Percentiles rank a stretch among this genome's conserved stretches.
Evolutionary conservation across 2,888 invertebrate species (phyloP).

Genomic region (Cecidostiba fungosa): DNA sequence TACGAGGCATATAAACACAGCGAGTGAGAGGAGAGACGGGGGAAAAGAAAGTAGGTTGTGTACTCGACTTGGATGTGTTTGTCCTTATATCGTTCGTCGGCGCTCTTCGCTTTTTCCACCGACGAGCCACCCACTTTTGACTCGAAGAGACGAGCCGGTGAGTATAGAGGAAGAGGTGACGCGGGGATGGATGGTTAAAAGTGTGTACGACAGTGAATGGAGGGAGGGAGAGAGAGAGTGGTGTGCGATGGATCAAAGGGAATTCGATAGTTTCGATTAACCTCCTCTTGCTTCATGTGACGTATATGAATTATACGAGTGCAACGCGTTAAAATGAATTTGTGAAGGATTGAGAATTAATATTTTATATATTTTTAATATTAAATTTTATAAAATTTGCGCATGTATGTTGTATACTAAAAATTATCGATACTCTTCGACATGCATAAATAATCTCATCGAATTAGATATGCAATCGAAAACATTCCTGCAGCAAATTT

Average conservation of each 20-base stretch:
- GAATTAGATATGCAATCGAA: too few species aligned
- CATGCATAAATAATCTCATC: too few species aligned
- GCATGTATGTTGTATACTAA: too few species aligned
- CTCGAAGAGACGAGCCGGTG: neutral
- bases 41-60: slow-evolving; percentile 67
- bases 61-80: slow-evolving; percentile 66
- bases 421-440: too few species aligned
- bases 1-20: slow-evolving; percentile 38
- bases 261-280: slow-evolving; percentile 4
- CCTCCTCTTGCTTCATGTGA: neutral
- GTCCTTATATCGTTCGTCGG: slow-evolving; percentile 53
- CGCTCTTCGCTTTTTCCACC: slow-evolving; percentile 1
- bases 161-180: neutral
- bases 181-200: neutral
- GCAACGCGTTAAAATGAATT: neutral
- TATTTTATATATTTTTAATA: too few species aligned
- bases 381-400: too few species aligned
- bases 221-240: neutral
- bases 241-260: neutral
- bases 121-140: slow-evolving; percentile 8
- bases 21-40: neutral
- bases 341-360: too few species aligned
- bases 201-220: neutral
- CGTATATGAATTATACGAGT: neutral
- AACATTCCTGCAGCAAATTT: neutral